phyloP scores from a whole-genome alignment of 2,888 invertebrate genomes.

The Parasteatoda lunata region DNA sequence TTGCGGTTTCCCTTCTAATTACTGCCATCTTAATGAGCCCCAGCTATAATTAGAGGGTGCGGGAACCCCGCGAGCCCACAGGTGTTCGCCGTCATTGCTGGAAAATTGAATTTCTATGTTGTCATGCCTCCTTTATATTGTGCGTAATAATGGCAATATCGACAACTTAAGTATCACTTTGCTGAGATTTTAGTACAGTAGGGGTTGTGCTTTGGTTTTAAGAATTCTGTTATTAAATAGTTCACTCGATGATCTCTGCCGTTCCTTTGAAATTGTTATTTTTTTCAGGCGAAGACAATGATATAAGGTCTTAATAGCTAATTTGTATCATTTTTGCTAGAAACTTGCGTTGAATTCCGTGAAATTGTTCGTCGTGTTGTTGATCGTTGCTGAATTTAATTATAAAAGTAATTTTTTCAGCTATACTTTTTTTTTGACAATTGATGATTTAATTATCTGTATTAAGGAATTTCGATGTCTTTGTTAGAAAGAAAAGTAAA shows the following conservation, averaged over 20 bases:
- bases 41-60: conserved; percentile 61
- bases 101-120: conserved; percentile 42
- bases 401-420: too few species aligned
- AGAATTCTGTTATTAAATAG: background rate
- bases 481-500: too few species aligned
- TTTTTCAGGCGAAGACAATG: too few species aligned
- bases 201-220: background rate
- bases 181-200: background rate
- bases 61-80: conserved; percentile 36
- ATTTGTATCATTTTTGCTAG: too few species aligned
- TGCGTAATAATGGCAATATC: conserved; percentile 9
- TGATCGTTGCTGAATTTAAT: too few species aligned
- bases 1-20: conserved; percentile 44
- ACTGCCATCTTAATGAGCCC: conserved; percentile 62
- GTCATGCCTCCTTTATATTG: background rate
- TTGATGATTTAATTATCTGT: too few species aligned
- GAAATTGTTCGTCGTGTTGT: too few species aligned
- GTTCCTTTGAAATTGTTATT: background rate
- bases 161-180: conserved; percentile 18
- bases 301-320: too few species aligned
- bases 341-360: too few species aligned
- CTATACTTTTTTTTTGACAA: too few species aligned
- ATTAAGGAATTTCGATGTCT: too few species aligned
- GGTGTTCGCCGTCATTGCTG: conserved; percentile 35
- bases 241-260: background rate